phyloP scores from a whole-genome alignment of 2,113 vertebrate genomes.

The Scartelaos histophorus region DNA sequence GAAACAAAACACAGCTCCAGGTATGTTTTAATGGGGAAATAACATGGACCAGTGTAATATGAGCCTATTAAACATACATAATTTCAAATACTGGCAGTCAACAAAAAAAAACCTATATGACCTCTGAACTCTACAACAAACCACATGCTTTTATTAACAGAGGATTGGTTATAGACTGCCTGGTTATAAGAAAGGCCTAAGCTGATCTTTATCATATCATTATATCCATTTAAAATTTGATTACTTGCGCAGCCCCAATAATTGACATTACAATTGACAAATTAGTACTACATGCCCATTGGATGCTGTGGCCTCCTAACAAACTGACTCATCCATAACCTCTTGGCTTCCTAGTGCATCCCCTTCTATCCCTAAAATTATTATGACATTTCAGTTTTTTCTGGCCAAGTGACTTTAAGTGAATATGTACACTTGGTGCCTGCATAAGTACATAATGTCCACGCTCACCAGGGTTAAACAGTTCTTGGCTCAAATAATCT shows the following conservation, averaged over 20 bases:
- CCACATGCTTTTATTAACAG: neutral
- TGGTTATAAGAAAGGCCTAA: neutral
- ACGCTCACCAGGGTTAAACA: slow-evolving; percentile 54
- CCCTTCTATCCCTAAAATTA: neutral
- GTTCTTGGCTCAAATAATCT: slow-evolving; percentile 65
- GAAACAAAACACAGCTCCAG: no score
- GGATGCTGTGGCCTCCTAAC: neutral
- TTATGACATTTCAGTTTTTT: neutral
- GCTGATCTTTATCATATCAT: no score
- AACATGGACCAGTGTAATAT: no score
- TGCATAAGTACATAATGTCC: slow-evolving; percentile 12
- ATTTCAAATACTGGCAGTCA: no score
- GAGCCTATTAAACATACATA: no score
- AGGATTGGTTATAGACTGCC: neutral
- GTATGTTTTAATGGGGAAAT: no score
- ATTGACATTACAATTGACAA: neutral
- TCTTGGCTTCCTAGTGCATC: neutral
- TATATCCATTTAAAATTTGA: neutral
- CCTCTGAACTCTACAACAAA: neutral
- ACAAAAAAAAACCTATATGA: neutral
- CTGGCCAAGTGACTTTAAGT: slow-evolving; percentile 30
- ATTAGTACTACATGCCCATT: neutral
- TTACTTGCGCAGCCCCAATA: neutral
- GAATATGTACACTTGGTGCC: slow-evolving; percentile 29
- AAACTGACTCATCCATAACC: neutral